A percentile compares a stretch with the other conserved stretches of the same genome.
Evolutionary conservation across 2,888 invertebrate genomes (phyloP).

Genomic region (Didymodactylos carnosus): DNA sequence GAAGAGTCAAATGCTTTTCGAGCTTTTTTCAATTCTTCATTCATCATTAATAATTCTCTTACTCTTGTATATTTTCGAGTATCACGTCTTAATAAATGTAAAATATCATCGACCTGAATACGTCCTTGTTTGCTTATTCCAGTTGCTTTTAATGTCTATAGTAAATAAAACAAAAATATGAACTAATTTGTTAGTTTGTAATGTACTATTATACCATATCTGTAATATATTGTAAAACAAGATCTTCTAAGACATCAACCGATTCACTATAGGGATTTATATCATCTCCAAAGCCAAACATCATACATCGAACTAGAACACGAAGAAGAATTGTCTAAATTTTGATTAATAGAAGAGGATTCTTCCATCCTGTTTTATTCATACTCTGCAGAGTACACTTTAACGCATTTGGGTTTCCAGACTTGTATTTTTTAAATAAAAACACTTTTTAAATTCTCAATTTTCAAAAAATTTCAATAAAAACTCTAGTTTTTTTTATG

Average conservation of each 20-base stretch:
- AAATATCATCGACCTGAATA: constrained; percentile 92
- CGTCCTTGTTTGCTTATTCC: constrained; percentile 65
- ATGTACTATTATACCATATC: constrained; percentile 62
- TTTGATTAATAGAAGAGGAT: no score
- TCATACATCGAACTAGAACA: constrained; percentile 47
- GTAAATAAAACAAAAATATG: constrained; percentile 16
- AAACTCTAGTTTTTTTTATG: no score
- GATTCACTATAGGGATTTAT: constrained; percentile 97
- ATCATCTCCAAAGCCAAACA: constrained; percentile 99
- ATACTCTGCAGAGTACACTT: no score
- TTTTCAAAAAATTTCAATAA: no score
- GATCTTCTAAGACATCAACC: constrained; percentile 82
- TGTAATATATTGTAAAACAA: constrained; percentile 88
- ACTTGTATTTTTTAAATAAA: no score
- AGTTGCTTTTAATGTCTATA: constrained; percentile 55
- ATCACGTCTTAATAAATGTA: constrained; percentile 83
- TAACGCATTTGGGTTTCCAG: no score
- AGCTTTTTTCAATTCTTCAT: constrained; percentile 92
- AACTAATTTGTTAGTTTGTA: no score
- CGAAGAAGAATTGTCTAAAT: no score
- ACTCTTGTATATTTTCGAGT: constrained; percentile 85
- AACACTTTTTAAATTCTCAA: no score
- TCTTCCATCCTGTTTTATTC: no score
- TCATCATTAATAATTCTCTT: constrained; percentile 87
- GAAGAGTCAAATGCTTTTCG: constrained; percentile 90